These are phyloP conservation scores for Actinostola sp. DNA, from an alignment of 92 coral and sea anemone genomes.

Conservation along the genomic window DNA sequence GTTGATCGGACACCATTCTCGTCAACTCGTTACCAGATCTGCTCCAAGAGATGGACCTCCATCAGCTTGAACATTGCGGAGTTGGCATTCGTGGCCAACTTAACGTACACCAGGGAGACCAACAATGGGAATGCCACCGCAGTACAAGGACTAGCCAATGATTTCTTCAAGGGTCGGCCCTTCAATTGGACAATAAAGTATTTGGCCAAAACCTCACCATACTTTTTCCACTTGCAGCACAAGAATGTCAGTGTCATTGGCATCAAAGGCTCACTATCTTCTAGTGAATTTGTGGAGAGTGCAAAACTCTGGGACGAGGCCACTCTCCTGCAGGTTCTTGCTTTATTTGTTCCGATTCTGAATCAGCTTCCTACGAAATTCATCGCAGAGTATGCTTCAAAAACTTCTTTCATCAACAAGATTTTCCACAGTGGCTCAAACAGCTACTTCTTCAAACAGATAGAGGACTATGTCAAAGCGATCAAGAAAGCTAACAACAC, in stretches of 20 bases:
- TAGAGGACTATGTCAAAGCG: slow-evolving; percentile 48
- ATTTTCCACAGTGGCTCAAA: slow-evolving; percentile 40
- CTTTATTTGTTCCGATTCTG: slow-evolving; percentile 55
- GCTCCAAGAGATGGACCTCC: slow-evolving; percentile 56
- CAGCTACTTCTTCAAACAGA: slow-evolving; percentile 30
- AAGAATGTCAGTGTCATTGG: slow-evolving; percentile 54
- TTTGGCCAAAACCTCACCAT: slow-evolving; percentile 22
- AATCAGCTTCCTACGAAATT: slow-evolving; percentile 40
- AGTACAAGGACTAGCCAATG: slow-evolving; percentile 20
- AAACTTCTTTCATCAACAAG: slow-evolving; percentile 44
- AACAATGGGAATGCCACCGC: slow-evolving; percentile 1
- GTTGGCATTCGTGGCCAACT: slow-evolving; percentile 55
- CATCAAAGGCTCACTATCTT: slow-evolving; percentile 52
- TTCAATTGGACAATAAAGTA: slow-evolving; percentile 44
- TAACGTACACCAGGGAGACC: slow-evolving; percentile 41
- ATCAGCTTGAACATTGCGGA: slow-evolving; percentile 50
- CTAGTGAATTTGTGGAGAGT: slow-evolving; percentile 54
- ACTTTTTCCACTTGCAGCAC: slow-evolving; percentile 47
- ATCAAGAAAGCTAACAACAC: slow-evolving; percentile 9
- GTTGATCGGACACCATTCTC: background rate
- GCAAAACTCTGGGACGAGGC: slow-evolving; percentile 67
- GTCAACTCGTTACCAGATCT: slow-evolving; percentile 47
- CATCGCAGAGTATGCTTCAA: slow-evolving; percentile 46
- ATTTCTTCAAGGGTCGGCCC: slow-evolving; percentile 41
- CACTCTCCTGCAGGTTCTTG: slow-evolving; percentile 46